Evolutionary conservation across 2,888 invertebrate genomes (phyloP), one percentile per base, ranked within the genome.

Genomic region (Leucophenga montana): DNA sequence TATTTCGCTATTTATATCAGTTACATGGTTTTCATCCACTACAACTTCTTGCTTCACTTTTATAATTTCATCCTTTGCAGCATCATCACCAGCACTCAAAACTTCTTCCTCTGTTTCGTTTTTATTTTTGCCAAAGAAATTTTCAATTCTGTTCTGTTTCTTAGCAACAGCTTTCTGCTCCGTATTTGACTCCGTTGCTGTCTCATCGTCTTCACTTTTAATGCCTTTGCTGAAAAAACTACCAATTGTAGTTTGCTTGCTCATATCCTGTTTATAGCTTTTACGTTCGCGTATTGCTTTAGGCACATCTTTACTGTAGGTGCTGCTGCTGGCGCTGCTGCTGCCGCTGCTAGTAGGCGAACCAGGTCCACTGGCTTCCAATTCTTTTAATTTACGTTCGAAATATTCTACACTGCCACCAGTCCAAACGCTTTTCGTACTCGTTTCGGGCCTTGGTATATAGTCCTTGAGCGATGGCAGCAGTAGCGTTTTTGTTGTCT

Each of bases 401-500:
- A 89, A 90, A 84, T 90, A 88, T 90, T 90, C 88, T 86, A 89
- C 86, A 88, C 89, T 84, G 86, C 90, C 86, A 85, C 89, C 87
- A 65, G 91, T 89, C 83, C 84, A 85, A 66, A 89, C 89, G 76
- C 90, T 87, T 85, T 91, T 90, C 6, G 72, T 70, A 27, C 73
- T 79, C 1, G 83, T 82, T 72, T 85, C 83, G 3, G 84, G 79
- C 70, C 87, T 89, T 0, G 92, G 91, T 75, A 90, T 88, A 80
- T 91, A 92, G 13, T 87, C 89, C 82, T 90, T 89, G 31, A 94
- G 85, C 48, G 90, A 84, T 8, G 92, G 91, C 80, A 91, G 90
- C 39, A 93, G 86, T 67, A 77, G 82, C 46, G 85, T 79, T 69
- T 88, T 88, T n/a, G 81, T 83, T 2, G 90, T 92, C 73, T 89